A percentile compares a stretch with the other conserved stretches of the same genome.
These are phyloP conservation scores for Odontamblyopus rebecca DNA, from an alignment of 2,797 vertebrate genomes.

Conservation along the genomic window DNA sequence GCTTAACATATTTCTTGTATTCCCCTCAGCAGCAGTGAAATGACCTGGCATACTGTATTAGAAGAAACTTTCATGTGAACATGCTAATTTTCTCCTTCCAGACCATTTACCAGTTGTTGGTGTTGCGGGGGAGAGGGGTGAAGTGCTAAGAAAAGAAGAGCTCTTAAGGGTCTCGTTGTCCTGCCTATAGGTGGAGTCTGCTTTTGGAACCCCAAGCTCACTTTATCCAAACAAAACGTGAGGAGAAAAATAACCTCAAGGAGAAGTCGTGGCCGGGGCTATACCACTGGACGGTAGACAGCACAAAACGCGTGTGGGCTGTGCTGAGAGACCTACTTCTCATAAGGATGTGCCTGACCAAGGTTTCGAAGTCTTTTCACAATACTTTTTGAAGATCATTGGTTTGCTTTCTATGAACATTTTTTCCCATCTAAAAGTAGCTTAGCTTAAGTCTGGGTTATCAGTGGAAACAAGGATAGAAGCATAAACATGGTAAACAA, in stretches of 20 bases:
- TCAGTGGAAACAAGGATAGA: not conserved
- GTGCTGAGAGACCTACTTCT: conserved; percentile 71
- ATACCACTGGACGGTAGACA: conserved; percentile 64
- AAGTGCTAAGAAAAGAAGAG: conserved; percentile 51
- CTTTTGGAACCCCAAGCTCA: conserved; percentile 70
- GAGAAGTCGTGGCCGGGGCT: conserved; percentile 67
- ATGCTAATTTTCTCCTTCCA: conserved; percentile 23
- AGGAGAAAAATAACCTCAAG: conserved; percentile 75
- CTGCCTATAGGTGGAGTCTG: conserved; percentile 61
- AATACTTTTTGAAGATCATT: not conserved
- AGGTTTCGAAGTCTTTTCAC: not conserved
- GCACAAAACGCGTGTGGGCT: conserved; percentile 73
- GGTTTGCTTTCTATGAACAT: not conserved
- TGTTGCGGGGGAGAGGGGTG: conserved; percentile 19
- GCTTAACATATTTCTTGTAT: conserved; percentile 35
- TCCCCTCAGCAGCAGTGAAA: conserved; percentile 39
- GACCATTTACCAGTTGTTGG: conserved; percentile 30
- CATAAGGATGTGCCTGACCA: conserved; percentile 36
- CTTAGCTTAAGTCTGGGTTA: no score
- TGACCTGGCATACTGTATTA: conserved; percentile 37
- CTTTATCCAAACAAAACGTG: conserved; percentile 67
- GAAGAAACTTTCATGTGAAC: conserved; percentile 19
- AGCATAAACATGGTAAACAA: not conserved
- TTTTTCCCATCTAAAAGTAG: not conserved
- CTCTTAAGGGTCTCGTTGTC: conserved; percentile 50